phyloP scores from a whole-genome alignment of 2,113 vertebrate species.

The Pituophis catenifer region DNA sequence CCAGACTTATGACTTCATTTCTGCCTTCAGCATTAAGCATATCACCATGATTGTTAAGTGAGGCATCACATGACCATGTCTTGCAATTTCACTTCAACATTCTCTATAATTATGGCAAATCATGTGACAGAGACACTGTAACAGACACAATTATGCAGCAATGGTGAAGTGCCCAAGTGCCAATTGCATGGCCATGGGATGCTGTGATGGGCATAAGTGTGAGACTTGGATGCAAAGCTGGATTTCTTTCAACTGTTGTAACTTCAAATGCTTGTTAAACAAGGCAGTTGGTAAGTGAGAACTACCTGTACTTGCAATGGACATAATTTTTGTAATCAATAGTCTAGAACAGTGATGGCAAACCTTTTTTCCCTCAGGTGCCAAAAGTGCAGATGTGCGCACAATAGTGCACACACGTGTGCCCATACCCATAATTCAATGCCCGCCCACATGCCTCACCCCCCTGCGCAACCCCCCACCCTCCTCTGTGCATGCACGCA shows the following conservation, averaged over 20 bases:
- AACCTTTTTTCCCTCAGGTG: too few species aligned
- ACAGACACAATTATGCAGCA: background rate
- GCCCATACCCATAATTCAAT: too few species aligned
- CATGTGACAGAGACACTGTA: background rate
- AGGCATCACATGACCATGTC: background rate
- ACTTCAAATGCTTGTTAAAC: background rate
- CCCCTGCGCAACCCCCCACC: too few species aligned
- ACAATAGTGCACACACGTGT: too few species aligned
- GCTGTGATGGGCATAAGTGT: background rate
- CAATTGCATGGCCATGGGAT: background rate
- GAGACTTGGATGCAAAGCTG: background rate
- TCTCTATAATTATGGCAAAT: background rate
- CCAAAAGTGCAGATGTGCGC: too few species aligned
- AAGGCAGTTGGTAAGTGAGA: background rate
- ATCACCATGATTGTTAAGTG: background rate
- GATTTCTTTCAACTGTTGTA: background rate
- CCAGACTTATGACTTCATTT: background rate
- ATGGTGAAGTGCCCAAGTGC: background rate
- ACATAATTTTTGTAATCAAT: background rate
- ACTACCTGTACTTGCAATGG: background rate
- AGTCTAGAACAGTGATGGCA: background rate
- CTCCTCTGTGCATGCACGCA: too few species aligned
- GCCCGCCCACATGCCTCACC: too few species aligned
- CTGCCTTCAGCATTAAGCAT: background rate
- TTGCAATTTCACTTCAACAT: background rate